Evolutionary conservation across 2,113 vertebrate genomes (phyloP), one percentile per base, ranked within the genome.

Genomic region (Equus quagga): DNA sequence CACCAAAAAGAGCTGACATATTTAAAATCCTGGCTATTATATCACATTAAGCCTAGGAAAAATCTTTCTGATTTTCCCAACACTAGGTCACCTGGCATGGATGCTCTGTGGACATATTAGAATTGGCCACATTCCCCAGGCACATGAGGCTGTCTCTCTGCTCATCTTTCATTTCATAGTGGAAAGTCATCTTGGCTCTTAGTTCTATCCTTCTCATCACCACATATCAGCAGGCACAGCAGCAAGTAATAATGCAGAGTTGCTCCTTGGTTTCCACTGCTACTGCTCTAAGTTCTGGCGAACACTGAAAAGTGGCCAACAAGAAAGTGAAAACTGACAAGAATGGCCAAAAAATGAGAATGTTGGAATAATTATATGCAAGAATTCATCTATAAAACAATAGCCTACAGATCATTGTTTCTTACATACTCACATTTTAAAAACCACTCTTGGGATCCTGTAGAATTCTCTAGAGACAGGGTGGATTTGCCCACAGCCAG

Each of bases 61-160:
- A 98, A 98, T 95, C 97, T 70, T 83, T 93, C 95, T 90, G 90
- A 87, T 97, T 97, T 98, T 97, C 98, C 97, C 79, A 97, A 98
- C 97, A 98, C 93, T 97, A 97, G 98, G 98, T 98, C 98, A 98
- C 60, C 79, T 80, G 98, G 98, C 94, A 97, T 81, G 90, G 93
- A 98, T 98, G 31, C 91, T 76, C 70, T 70, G 97, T 78, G 94
- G 95, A 83, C 73, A 14, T 58, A 85, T 46, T 51, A 94, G 81
- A 92, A 65, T 67, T 49, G 92, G 69, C 78, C 41, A 19, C 19
- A 15, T 81, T 49, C 58, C 24, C 19, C 6, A 19, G 86, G 87
- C 49, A 89, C 62, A 36, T 0, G 36, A 86, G 87, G 0, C 0
- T 41, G 73, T 2, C 81, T 64, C 15, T 8, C 0, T 14, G n/a